phyloP scores from a whole-genome alignment of 2,113 vertebrate species.

The Paramormyrops kingsleyae region DNA sequence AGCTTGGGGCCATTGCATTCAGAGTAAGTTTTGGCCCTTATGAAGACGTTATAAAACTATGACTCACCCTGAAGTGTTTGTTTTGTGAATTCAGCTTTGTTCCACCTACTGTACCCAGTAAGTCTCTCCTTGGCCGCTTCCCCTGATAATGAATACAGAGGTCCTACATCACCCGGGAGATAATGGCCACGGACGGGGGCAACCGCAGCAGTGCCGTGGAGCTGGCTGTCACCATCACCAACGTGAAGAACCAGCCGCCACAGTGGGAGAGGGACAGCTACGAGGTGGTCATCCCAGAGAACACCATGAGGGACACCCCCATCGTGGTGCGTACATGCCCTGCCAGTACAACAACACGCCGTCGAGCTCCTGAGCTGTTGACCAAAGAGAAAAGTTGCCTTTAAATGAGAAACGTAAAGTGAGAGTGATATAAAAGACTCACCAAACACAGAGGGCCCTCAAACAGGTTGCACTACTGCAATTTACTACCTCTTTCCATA shows the following conservation, averaged over 20 bases:
- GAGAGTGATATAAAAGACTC: not conserved
- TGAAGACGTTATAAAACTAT: not conserved
- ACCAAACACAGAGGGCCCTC: not conserved
- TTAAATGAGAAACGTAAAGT: not conserved
- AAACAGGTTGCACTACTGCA: not conserved
- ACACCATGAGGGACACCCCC: constrained; percentile 63
- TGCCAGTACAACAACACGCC: not conserved
- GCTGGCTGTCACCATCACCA: constrained; percentile 69
- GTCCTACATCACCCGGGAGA: constrained; percentile 67
- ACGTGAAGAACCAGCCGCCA: constrained; percentile 76
- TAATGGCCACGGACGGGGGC: constrained; percentile 72
- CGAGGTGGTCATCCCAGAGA: constrained; percentile 71
- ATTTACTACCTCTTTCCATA: not conserved
- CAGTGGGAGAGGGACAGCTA: constrained; percentile 76
- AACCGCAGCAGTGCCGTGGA: constrained; percentile 74
- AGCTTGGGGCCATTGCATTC: not conserved
- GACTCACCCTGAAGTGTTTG: not conserved
- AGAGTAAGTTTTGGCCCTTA: not conserved
- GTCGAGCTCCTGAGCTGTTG: not conserved
- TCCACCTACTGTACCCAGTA: not conserved
- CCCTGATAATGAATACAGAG: constrained; percentile 43
- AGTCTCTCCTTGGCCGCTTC: not conserved
- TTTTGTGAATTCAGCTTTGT: not conserved
- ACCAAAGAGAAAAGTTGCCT: not conserved
- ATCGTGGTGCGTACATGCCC: constrained; percentile 53